A percentile compares a stretch with the other conserved stretches of the same genome.
Conservation (phyloP, 2,113 vertebrate genomes). For the Cavia aperea region DNA sequence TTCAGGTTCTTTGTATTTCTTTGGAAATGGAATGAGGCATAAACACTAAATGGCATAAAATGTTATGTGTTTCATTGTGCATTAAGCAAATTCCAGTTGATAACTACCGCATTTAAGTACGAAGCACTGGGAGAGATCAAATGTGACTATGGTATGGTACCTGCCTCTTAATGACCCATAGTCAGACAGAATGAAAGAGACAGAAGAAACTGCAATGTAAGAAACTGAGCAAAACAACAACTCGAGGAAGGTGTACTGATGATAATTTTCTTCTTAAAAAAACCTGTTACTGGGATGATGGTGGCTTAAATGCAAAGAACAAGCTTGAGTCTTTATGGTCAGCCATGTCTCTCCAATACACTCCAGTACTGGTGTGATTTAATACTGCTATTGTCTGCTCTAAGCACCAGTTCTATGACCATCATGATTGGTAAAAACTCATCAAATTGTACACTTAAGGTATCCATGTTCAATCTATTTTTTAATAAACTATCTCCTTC, state of each 20-base stretch:
- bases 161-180: background rate
- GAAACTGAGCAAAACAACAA: background rate
- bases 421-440: background rate
- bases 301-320: background rate
- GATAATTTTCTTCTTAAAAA: background rate
- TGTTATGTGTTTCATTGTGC: background rate
- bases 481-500: background rate
- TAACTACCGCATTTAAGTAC: background rate
- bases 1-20: conserved; percentile 18
- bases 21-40: conserved; percentile 13
- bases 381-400: background rate
- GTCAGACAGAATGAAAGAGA: background rate
- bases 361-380: background rate
- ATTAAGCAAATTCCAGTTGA: background rate
- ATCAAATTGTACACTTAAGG: background rate
- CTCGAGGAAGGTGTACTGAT: background rate
- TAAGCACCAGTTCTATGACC: background rate
- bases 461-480: background rate
- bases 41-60: conserved; percentile 13
- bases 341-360: background rate
- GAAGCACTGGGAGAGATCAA: background rate
- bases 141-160: background rate
- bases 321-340: background rate
- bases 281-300: background rate
- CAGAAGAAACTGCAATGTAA: background rate